These are phyloP conservation scores for Plebejus anna DNA, from an alignment of 2,888 invertebrate species.

Conservation along the genomic window DNA sequence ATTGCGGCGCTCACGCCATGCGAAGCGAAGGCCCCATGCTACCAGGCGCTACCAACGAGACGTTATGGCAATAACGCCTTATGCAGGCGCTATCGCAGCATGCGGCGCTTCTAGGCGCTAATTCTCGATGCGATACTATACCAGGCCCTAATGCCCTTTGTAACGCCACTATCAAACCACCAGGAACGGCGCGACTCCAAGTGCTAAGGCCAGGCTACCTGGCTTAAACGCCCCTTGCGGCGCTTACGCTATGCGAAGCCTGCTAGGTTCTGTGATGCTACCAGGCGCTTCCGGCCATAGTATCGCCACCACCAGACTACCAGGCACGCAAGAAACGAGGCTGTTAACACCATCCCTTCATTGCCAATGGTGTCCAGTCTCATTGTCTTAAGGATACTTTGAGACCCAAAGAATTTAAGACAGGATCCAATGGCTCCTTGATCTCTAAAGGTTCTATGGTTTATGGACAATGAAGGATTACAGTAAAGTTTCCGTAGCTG, in stretches of 20 bases:
- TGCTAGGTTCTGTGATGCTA: too few species aligned
- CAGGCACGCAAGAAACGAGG: neutral
- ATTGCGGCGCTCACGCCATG: conserved; percentile 40
- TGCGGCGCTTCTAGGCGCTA: too few species aligned
- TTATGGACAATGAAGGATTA: neutral
- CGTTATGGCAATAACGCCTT: too few species aligned
- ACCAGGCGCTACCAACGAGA: neutral
- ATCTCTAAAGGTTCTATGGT: neutral
- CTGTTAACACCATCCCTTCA: neutral
- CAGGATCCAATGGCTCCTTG: neutral
- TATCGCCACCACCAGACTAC: too few species aligned
- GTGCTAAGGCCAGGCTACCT: too few species aligned
- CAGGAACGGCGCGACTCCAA: too few species aligned
- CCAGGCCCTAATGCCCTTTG: neutral
- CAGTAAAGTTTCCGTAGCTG: neutral
- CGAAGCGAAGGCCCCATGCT: conserved; percentile 29
- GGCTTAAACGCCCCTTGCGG: too few species aligned
- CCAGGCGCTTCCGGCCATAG: too few species aligned
- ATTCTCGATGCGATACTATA: neutral
- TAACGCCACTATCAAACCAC: too few species aligned
- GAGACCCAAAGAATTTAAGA: neutral
- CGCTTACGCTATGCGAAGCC: too few species aligned
- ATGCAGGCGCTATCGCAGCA: too few species aligned
- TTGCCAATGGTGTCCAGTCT: neutral
- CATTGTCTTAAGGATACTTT: neutral